phyloP scores from a whole-genome alignment of 1,140 invertebrate genomes.

The Sycobia sp. region DNA sequence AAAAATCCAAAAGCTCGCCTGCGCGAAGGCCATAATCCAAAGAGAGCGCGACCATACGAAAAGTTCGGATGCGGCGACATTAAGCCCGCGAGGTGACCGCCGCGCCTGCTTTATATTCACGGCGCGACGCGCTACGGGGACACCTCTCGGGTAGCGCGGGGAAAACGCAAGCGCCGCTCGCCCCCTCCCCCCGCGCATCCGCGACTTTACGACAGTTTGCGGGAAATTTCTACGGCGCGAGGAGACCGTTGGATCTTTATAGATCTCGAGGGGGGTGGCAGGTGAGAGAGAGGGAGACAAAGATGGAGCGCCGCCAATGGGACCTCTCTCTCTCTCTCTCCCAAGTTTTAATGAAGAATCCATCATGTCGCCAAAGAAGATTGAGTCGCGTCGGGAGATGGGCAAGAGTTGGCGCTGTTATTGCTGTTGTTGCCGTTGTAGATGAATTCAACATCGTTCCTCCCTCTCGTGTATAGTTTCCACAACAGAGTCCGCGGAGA shows the following conservation, averaged over 20 bases:
- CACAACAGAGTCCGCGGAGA: not conserved
- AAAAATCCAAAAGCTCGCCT: no score
- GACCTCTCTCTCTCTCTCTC: no score
- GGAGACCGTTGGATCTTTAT: no score
- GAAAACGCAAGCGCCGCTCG: slow-evolving; percentile 11
- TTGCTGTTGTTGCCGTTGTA: not conserved
- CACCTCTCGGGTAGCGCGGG: not conserved
- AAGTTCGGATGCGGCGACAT: no score
- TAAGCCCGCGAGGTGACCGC: no score
- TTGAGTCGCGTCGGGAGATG: slow-evolving; percentile 2
- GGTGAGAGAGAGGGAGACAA: not conserved
- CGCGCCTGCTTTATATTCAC: slow-evolving; percentile 15
- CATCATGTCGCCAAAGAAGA: slow-evolving; percentile 14
- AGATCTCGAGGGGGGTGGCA: slow-evolving; percentile 11
- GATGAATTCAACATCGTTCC: slow-evolving; percentile 24
- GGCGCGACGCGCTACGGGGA: not conserved
- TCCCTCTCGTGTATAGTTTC: not conserved
- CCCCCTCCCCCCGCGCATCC: no score
- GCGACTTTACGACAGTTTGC: no score
- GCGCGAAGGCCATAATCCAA: no score
- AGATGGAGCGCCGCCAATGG: no score
- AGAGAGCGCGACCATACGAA: no score
- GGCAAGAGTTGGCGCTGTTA: not conserved
- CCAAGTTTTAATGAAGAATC: slow-evolving; percentile 36
- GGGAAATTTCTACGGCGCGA: no score